A percentile compares a stretch with the other conserved stretches of the same genome.
Conservation (phyloP, 92 coral and sea anemone species). For the Montipora capitata region DNA sequence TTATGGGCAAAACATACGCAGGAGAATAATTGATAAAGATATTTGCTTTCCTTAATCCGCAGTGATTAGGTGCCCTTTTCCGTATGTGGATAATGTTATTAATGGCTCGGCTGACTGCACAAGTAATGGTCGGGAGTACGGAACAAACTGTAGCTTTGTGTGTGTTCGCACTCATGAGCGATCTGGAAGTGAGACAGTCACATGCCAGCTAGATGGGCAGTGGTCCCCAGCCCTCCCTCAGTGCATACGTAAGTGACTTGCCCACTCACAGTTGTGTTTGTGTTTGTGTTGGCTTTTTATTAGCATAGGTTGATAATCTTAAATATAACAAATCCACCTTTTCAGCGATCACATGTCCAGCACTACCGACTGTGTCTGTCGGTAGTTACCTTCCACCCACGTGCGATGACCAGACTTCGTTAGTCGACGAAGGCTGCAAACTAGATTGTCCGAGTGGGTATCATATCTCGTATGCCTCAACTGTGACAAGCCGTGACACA, state of each 20-base stretch:
- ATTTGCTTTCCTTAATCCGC: background rate
- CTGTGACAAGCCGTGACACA: background rate
- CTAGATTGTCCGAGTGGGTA: constrained; percentile 36
- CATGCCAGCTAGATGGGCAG: constrained; percentile 75
- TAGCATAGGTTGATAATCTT: no score
- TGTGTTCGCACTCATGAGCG: constrained; percentile 78
- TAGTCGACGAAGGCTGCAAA: background rate
- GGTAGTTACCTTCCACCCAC: constrained; percentile 1
- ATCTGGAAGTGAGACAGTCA: constrained; percentile 73
- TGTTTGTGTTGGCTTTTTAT: no score
- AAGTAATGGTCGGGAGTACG: constrained; percentile 10
- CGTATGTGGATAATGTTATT: constrained; percentile 43
- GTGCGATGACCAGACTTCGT: background rate
- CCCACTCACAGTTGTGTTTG: no score
- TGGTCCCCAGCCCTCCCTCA: constrained; percentile 85
- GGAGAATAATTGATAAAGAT: background rate
- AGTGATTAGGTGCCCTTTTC: constrained; percentile 78
- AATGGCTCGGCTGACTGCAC: constrained; percentile 64
- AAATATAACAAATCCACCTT: no score
- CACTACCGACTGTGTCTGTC: background rate
- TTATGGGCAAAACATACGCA: no score
- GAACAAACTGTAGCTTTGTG: constrained; percentile 70
- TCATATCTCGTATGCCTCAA: background rate
- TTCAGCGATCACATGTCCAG: constrained; percentile 40
- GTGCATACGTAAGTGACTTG: constrained; percentile 78